Base-by-base conservation (phyloP, 2,888 invertebrate species). In the Andrena dorsata region DNA sequence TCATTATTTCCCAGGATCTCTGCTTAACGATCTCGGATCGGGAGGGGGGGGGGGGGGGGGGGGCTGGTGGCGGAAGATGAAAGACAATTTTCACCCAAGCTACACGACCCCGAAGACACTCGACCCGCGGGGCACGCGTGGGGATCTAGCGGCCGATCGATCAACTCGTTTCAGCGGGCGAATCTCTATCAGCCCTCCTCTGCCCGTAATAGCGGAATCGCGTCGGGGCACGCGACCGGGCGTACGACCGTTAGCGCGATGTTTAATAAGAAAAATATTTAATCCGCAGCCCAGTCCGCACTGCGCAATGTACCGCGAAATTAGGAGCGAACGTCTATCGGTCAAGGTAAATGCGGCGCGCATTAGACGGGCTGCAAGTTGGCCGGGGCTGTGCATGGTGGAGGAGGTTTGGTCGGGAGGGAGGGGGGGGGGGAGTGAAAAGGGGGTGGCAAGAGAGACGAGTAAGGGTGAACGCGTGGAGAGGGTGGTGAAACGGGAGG, bases 341-440 rank as follows among this genome's bases (percentile, higher is more conserved):
- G 92, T 92, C 93, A 92, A 93, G 92, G 91, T 92, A 92, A 93
- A 92, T 91, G 92, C 90, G 87, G 90, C 84, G 90, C 89, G 88
- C 92, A 92, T 92, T 92, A 92, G 92, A 89, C 89, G 80, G 86
- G 77, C 81, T 88, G 86, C 84, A 76, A 87, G 86, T 83, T 85
- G 83, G 80, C 65, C 65, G 60, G 61, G 72, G 53, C 53, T 23
- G 61, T 60, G 68, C 60, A 51, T 58, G n/a, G 49, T 16, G 56
- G 61, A 58, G 51, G 23, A 58, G 51, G 23, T 53, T 41, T 51
- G 32, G n/a, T n/a, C n/a, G n/a, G n/a, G n/a, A n/a, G n/a, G n/a
- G n/a, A n/a, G n/a, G n/a, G 56, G 16, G 8, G 5, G 56, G 30
- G 32, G 56, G 60, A 30, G 58, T 49, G 32, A 41, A 56, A 58